Evolutionary conservation across 2,797 vertebrate genomes (phyloP).

Genomic region (Yasuhikotakia modesta): DNA sequence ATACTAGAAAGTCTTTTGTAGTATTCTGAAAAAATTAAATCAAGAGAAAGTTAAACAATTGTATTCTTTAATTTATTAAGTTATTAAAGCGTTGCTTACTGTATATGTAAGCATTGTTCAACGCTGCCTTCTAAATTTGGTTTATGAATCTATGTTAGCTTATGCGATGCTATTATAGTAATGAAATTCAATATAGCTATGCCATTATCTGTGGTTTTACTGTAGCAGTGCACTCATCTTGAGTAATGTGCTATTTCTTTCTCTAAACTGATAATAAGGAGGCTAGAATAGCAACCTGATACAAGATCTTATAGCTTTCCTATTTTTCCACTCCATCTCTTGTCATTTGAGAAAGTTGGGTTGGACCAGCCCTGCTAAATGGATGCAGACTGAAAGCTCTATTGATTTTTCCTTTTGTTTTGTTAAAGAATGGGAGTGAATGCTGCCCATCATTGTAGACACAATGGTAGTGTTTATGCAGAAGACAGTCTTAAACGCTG

Average conservation of each 20-base stretch:
- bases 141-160: not conserved
- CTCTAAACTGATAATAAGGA: constrained; percentile 41
- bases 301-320: constrained; percentile 44
- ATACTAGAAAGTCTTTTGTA: too few relatives aligned
- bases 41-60: too few relatives aligned
- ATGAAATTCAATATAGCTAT: not conserved
- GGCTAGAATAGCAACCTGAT: constrained; percentile 34
- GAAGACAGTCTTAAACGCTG: constrained; percentile 30
- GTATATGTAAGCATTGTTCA: not conserved
- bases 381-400: constrained; percentile 63
- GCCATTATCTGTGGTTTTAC: constrained; percentile 16
- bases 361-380: constrained; percentile 63
- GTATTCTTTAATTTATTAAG: too few relatives aligned
- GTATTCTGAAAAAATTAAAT: too few relatives aligned
- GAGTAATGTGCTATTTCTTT: constrained; percentile 15
- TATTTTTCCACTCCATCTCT: constrained; percentile 35
- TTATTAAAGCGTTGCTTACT: not conserved
- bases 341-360: constrained; percentile 65
- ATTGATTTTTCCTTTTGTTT: constrained; percentile 69
- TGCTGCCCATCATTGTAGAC: constrained; percentile 41
- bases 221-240: constrained; percentile 15
- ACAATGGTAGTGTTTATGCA: constrained; percentile 43
- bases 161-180: constrained; percentile 9
- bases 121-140: not conserved
- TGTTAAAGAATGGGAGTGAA: constrained; percentile 60